Percentiles rank a stretch among this genome's conserved stretches.
Evolutionary conservation across 1,140 invertebrate species (phyloP).

Genomic region (Bombyx mori): DNA sequence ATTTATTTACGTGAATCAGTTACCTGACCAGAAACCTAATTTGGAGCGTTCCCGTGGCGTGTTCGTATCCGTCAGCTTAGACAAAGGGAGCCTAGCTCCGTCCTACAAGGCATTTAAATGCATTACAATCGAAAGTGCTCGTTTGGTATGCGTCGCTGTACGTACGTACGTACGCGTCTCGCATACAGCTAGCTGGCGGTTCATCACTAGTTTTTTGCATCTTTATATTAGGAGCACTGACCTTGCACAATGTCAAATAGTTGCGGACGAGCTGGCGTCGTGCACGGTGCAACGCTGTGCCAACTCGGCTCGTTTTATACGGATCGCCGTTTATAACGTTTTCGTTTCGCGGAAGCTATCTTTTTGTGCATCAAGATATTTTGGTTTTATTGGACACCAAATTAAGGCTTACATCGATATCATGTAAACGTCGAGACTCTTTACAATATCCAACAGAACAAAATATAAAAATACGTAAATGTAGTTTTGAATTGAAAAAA

Average conservation of each 20-base stretch:
- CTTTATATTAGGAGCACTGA: slow-evolving; percentile 69
- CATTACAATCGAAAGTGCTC: slow-evolving; percentile 57
- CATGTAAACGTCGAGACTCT: too few relatives aligned
- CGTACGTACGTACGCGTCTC: slow-evolving; percentile 31
- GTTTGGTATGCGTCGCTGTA: slow-evolving; percentile 42
- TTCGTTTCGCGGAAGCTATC: slow-evolving; percentile 22
- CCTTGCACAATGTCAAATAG: slow-evolving; percentile 70
- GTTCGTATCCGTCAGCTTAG: slow-evolving; percentile 13
- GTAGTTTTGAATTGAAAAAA: too few relatives aligned
- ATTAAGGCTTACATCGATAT: too few relatives aligned
- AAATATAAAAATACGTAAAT: too few relatives aligned
- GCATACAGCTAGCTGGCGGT: slow-evolving; percentile 31
- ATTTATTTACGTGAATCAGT: background rate
- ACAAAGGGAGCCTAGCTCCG: slow-evolving; percentile 21
- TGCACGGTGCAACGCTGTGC: slow-evolving; percentile 38
- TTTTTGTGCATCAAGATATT: too few relatives aligned
- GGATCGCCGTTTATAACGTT: slow-evolving; percentile 19
- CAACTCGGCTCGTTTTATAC: slow-evolving; percentile 40
- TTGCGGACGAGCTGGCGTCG: slow-evolving; percentile 41
- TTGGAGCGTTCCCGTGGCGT: slow-evolving; percentile 12
- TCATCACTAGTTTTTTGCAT: slow-evolving; percentile 50
- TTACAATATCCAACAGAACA: too few relatives aligned
- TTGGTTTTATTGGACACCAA: too few relatives aligned
- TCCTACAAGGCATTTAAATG: slow-evolving; percentile 32
- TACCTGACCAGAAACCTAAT: slow-evolving; percentile 4